Base-by-base conservation (phyloP, 2,888 invertebrate genomes). In the Trilocha varians region DNA sequence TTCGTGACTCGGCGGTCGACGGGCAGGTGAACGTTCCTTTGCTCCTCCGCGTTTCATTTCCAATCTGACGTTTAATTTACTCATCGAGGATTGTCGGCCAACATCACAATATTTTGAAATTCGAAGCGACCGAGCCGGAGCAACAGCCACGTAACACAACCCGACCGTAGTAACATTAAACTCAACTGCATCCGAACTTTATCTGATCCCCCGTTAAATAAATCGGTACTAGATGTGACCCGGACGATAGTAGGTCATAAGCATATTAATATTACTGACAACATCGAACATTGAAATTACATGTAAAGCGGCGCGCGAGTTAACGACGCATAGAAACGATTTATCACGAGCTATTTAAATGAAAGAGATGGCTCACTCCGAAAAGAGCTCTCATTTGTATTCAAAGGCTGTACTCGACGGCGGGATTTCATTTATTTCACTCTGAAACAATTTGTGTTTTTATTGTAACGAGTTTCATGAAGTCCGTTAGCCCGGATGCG, bases 181-280 rank as follows among this genome's bases (percentile, higher is more conserved):
- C 65, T 61, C 61, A 62, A 65, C 57, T 65, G 67, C 72, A 70
- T 69, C 66, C 64, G 65, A 69, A 71, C 59, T 62, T 70, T 71
- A 78, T 78, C 76, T 68, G 74, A 77, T 64, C 25, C 5, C 25
- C 11, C 25, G 62, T 70, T 64, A 72, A 76, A 75, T 74, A 74
- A 76, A 76, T 74, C 68, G 64, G 60, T 65, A 57, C 65, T 64
- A 66, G 57, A 73, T 75, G n/a, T n/a, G 71, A 83, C 75, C 78
- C 53, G 50, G 40, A 49, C 63, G 83, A 82, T 82, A 75, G 72
- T 73, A 72, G 83, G 76, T 79, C 78, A 78, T 63, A 55, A 65
- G 66, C 70, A 74, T 80, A 84, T 84, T 83, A 80, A 83, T 83
- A 75, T 76, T 71, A 74, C 78, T 66, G 73, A 76, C 78, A 78